These are phyloP conservation scores for Thecocarcelia acutangulata DNA, from an alignment of 2,888 invertebrate genomes.

Conservation along the genomic window DNA sequence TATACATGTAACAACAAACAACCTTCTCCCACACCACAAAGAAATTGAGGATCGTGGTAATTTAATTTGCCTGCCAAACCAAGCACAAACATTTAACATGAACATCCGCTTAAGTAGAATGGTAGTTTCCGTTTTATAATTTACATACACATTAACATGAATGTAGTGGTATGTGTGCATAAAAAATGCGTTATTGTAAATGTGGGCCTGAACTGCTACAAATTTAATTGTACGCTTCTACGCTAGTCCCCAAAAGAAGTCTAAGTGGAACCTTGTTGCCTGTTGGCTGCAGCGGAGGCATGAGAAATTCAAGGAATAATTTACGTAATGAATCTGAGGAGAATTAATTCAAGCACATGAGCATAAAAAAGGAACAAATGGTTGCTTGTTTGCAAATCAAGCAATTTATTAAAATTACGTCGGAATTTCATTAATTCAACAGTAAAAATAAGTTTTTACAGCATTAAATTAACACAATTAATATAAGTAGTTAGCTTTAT, in stretches of 20 bases:
- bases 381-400: conserved; percentile 51
- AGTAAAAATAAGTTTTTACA: neutral
- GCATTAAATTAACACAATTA: neutral
- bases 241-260: conserved; percentile 17
- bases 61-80: conserved; percentile 67
- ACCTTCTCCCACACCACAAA: conserved; percentile 24
- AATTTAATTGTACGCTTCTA: conserved; percentile 41
- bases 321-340: conserved; percentile 50
- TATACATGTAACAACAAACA: conserved; percentile 14
- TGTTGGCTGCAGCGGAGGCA: neutral
- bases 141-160: conserved; percentile 8
- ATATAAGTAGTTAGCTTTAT: neutral
- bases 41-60: conserved; percentile 62
- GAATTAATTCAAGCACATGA: conserved; percentile 32
- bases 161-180: neutral
- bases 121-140: conserved; percentile 57
- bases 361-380: conserved; percentile 6
- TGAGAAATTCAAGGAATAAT: conserved; percentile 42
- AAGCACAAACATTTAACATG: conserved; percentile 58
- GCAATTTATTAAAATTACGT: conserved; percentile 61
- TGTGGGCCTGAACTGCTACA: neutral
- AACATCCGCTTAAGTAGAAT: conserved; percentile 61
- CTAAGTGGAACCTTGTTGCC: conserved; percentile 34
- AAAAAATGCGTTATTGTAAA: neutral
- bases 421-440: conserved; percentile 31